A percentile compares a stretch with the other conserved stretches of the same genome.
Conservation (phyloP, 2,113 vertebrate species). For the Neodon shergylaensis region DNA sequence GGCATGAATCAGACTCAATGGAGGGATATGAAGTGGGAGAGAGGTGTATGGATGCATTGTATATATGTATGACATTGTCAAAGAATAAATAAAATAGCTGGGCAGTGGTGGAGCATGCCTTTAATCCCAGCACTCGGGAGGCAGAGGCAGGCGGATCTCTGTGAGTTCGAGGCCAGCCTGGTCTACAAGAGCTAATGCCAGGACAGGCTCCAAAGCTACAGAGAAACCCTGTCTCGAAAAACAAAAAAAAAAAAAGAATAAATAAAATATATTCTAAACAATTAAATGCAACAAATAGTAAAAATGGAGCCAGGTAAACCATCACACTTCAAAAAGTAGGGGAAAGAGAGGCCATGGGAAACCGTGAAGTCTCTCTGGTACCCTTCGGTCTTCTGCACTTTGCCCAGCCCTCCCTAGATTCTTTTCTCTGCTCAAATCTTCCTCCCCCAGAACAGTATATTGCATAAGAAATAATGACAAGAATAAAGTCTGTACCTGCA, state of each 20-base stretch:
- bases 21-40: not conserved
- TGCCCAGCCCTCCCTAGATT: not conserved
- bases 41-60: not conserved
- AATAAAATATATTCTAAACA: not conserved
- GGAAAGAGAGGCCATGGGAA: not conserved
- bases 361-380: not conserved
- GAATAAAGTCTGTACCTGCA: not conserved
- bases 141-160: too few species aligned
- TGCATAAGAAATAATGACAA: not conserved
- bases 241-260: too few species aligned
- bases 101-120: too few species aligned
- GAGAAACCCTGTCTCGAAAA: too few species aligned
- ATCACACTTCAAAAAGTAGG: not conserved
- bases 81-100: not conserved
- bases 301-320: conserved; percentile 11
- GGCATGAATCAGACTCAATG: not conserved
- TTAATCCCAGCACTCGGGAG: too few species aligned
- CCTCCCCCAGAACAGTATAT: too few species aligned
- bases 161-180: too few species aligned
- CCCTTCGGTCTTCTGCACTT: not conserved
- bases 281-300: not conserved
- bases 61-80: not conserved
- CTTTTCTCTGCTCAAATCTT: not conserved
- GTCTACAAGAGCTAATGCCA: too few species aligned
- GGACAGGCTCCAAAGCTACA: too few species aligned